Base-by-base conservation (phyloP, 1,140 invertebrate genomes). In the Pogonomyrmex barbatus region DNA sequence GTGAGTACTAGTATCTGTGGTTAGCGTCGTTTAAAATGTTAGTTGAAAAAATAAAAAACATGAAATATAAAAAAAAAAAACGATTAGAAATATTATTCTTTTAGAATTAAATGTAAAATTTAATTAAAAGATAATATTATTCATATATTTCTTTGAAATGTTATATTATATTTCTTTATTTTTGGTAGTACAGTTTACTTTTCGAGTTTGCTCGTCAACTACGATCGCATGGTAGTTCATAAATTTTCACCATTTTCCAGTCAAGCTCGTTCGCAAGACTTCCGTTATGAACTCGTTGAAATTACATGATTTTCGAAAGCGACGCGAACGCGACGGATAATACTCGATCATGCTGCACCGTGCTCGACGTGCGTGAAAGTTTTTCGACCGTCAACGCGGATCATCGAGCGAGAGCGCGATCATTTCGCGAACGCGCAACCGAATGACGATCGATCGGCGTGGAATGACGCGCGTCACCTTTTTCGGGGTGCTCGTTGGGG, bases 391-490 rank as follows among this genome's bases (percentile, higher is more conserved):
- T 83, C 79, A 83, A 45, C 33, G 79, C 79, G 79, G 68, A 83
- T 83, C 79, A 83, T 83, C 79, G 79, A 62, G 54, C 79, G 68
- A 54, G 68, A 83, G 54, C 79, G 68, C 70, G 68, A 83, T 83
- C 79, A 83, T 83, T 83, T 83, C 79, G 60, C 73, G 47, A 39
- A 75, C 77, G 77, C 62, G 60, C 76, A 85, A 83, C 65, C 76
- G 85, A 86, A 71, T 79, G 85, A 83, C 85, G 77, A 86, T 86
- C 85, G 77, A 82, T 83, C 79, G 79, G 79, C 68, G 68, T 83
- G 79, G 79, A 76, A 85, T 78, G 83, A 85, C 83, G 83, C 83
- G 83, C 71, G 42, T 85, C 82, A 85, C 73, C 83, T 85, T 85
- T 85, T 85, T 85, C 83, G 83, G 65, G 75, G 73, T 78, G 47